Conservation (phyloP, 1,140 invertebrate genomes). For the Aporrectodea caliginosa region DNA sequence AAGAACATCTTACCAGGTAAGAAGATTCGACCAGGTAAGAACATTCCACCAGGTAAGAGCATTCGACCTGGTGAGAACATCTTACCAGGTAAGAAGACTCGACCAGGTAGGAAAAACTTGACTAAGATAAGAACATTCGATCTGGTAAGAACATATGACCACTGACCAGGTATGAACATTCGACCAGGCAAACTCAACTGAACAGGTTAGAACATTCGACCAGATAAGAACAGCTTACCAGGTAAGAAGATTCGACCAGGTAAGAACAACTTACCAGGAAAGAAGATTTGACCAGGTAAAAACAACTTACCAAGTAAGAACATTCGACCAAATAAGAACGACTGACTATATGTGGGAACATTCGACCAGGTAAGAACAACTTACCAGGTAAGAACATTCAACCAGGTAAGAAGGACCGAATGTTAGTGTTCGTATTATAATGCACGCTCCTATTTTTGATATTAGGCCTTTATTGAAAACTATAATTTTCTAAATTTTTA, state of each 20-base stretch:
- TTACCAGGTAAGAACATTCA: too few relatives aligned
- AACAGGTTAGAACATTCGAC: not conserved
- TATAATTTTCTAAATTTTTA: too few relatives aligned
- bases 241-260: not conserved
- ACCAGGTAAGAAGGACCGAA: too few relatives aligned
- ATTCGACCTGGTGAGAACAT: not conserved
- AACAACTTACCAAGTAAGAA: not conserved
- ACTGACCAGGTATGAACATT: too few relatives aligned
- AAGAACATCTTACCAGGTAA: slow-evolving; percentile 9
- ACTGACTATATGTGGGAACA: not conserved
- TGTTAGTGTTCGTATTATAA: too few relatives aligned
- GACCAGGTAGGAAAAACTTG: not conserved
- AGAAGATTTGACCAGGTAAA: not conserved
- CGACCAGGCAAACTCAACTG: too few relatives aligned
- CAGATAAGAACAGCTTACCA: not conserved
- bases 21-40: not conserved
- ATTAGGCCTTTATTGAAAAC: too few relatives aligned
- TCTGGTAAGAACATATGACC: too few relatives aligned
- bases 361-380: too few relatives aligned
- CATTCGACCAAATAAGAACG: not conserved
- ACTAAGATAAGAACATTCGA: not conserved
- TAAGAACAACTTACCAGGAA: not conserved
- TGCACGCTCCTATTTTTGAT: too few relatives aligned
- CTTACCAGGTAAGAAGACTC: not conserved
- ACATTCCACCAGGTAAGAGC: not conserved